Conservation (phyloP, 2,888 invertebrate species). For the Epiblema foenella region DNA sequence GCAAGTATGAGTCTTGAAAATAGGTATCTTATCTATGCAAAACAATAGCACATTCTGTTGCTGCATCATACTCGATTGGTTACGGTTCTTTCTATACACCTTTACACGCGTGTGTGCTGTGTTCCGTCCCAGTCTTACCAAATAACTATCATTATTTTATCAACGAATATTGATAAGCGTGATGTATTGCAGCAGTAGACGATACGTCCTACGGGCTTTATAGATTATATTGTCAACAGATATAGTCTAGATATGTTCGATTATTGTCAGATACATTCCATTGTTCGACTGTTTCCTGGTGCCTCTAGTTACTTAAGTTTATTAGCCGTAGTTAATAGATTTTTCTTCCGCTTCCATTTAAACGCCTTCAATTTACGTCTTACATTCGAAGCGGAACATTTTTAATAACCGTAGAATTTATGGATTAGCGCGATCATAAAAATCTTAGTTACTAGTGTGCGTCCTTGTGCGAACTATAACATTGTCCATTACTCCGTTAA, state of each 20-base stretch:
- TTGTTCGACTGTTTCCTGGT: too few relatives aligned
- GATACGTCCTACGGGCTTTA: slow-evolving; percentile 46
- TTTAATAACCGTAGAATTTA: slow-evolving; percentile 2
- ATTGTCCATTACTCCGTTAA: neutral
- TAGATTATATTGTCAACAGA: slow-evolving; percentile 44
- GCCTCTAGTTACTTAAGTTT: slow-evolving; percentile 9
- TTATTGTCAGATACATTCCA: slow-evolving; percentile 28
- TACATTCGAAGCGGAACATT: slow-evolving; percentile 21
- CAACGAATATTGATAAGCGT: slow-evolving; percentile 60
- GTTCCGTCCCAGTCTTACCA: slow-evolving; percentile 14
- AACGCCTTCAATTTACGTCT: slow-evolving; percentile 8
- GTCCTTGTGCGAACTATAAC: slow-evolving; percentile 9
- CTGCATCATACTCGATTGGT: slow-evolving; percentile 29
- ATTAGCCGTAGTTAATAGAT: slow-evolving; percentile 20
- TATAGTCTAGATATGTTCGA: slow-evolving; percentile 14
- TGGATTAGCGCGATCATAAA: slow-evolving; percentile 10
- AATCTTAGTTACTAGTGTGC: neutral
- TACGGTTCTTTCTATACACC: slow-evolving; percentile 18
- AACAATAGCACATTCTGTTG: slow-evolving; percentile 37
- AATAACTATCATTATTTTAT: slow-evolving; percentile 52
- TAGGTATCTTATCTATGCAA: slow-evolving; percentile 36
- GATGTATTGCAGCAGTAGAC: slow-evolving; percentile 61
- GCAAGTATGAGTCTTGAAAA: slow-evolving; percentile 28
- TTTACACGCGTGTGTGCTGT: neutral
- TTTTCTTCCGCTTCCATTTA: slow-evolving; percentile 5